Evolutionary conservation across 35 echinoderm and acorn worm species (phyloP), one percentile per base, ranked within the genome.

Genomic region (Stichopus chloronotus): DNA sequence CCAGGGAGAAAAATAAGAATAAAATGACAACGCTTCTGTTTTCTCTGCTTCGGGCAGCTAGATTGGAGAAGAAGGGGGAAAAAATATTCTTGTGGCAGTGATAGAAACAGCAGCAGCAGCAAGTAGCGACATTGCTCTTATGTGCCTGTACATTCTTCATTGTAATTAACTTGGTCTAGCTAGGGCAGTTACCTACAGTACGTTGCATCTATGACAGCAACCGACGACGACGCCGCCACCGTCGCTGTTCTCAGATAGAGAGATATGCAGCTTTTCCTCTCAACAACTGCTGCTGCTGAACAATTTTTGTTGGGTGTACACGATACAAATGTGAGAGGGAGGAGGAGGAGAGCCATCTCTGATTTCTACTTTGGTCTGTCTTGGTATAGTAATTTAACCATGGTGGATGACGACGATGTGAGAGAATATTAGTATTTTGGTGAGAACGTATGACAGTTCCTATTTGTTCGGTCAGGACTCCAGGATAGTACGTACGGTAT

Each of bases 171-270:
- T 83, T 56, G 17, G 80, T 83, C 43, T 55, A 83, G 80, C 43
- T 55, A 83, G 80, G 80, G 80, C 80, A 83, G 80, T 83, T 83
- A 83, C 80, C 80, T 83, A 19, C 61, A 65, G 61, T 65, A 65
- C 61, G 19, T 65, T 65, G 61, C 61, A 65, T 65, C 61, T 11
- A 19, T 5, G 61, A 19, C 61, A 65, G 61, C 61, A 4, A 65
- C 30, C 30, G 30, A 43, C 30, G 30, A 43, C 30, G 30, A 43
- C 30, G 30, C 30, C 30, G 30, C 30, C 30, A 43, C 30, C 30
- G 30, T 43, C 30, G 30, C 30, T 43, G 30, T 43, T 43, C 30
- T 43, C 3, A 43, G 30, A 43, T 43, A 43, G 30, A 43, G 30
- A 43, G 30, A 43, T 43, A 43, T 43, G 30, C 30, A 43, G 30